phyloP scores from a whole-genome alignment of 2,113 vertebrate species.

The Struthidea cinerea region DNA sequence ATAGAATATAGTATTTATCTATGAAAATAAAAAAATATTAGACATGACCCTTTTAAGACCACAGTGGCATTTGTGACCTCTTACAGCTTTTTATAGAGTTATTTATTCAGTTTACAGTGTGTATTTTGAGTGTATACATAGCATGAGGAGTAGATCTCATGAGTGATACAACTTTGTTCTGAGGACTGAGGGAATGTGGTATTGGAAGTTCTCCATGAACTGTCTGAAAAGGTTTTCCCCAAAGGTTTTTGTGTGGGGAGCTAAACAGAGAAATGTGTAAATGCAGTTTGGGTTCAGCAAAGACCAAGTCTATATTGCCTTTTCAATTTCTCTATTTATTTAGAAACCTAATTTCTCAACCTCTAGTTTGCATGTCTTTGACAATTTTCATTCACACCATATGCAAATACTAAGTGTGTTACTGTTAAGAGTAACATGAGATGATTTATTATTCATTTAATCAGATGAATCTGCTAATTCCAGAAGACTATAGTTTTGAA shows the following conservation, averaged over 20 bases:
- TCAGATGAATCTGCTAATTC: constrained; percentile 65
- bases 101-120: constrained; percentile 33
- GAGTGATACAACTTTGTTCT: background rate
- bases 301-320: background rate
- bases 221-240: background rate
- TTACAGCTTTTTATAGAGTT: background rate
- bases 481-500: constrained; percentile 48
- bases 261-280: background rate
- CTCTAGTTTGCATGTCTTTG: constrained; percentile 75
- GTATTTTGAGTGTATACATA: constrained; percentile 38
- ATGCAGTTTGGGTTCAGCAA: background rate
- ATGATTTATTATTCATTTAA: constrained; percentile 63
- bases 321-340: constrained; percentile 64
- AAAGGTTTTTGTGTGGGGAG: background rate
- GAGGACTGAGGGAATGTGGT: background rate
- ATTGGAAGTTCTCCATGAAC: background rate
- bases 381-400: constrained; percentile 73
- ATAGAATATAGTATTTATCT: background rate
- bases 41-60: background rate
- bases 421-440: constrained; percentile 55
- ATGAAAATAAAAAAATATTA: background rate
- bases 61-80: background rate
- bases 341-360: constrained; percentile 51
- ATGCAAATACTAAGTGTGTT: constrained; percentile 77
- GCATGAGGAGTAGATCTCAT: background rate